phyloP scores from a whole-genome alignment of 2,888 invertebrate species.

The Orthosia gracilis region DNA sequence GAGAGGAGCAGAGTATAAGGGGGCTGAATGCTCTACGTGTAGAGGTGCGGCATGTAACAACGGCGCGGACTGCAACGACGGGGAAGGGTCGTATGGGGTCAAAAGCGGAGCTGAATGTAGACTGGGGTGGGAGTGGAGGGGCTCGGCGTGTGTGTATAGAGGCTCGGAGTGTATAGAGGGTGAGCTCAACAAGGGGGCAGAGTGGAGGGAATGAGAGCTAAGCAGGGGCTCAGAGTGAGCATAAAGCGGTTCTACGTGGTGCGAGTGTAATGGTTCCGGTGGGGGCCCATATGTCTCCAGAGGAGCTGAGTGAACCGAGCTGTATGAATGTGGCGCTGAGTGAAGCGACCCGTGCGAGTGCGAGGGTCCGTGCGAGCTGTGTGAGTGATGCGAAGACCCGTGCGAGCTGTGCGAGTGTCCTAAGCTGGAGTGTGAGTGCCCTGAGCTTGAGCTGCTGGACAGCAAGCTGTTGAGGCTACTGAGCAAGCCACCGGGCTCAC shows the following conservation, averaged over 20 bases:
- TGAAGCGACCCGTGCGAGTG: slow-evolving; percentile 24
- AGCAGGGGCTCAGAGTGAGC: slow-evolving; percentile 5
- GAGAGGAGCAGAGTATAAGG: slow-evolving; percentile 36
- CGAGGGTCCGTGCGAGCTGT: slow-evolving; percentile 5
- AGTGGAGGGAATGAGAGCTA: slow-evolving; percentile 39
- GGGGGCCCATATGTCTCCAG: not conserved
- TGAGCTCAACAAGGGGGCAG: slow-evolving; percentile 41
- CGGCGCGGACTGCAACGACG: slow-evolving; percentile 38
- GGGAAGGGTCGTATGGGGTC: not conserved
- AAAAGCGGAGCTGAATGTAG: slow-evolving; percentile 21
- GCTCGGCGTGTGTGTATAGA: slow-evolving; percentile 45
- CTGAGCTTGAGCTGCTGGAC: slow-evolving; percentile 19
- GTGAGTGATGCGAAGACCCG: not conserved
- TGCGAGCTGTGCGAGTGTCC: slow-evolving; percentile 11
- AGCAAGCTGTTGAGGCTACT: slow-evolving; percentile 48
- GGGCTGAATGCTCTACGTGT: slow-evolving; percentile 14
- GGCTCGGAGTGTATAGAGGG: slow-evolving; percentile 31
- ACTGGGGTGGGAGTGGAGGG: slow-evolving; percentile 35
- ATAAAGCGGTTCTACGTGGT: slow-evolving; percentile 15
- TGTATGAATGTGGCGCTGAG: slow-evolving; percentile 12
- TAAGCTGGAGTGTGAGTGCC: slow-evolving; percentile 19
- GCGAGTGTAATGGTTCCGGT: slow-evolving; percentile 28
- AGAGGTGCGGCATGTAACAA: slow-evolving; percentile 16
- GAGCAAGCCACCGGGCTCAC: slow-evolving; percentile 74
- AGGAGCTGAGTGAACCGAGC: slow-evolving; percentile 10